Conservation (phyloP, 2,797 vertebrate genomes). For the Naso thynnoides region DNA sequence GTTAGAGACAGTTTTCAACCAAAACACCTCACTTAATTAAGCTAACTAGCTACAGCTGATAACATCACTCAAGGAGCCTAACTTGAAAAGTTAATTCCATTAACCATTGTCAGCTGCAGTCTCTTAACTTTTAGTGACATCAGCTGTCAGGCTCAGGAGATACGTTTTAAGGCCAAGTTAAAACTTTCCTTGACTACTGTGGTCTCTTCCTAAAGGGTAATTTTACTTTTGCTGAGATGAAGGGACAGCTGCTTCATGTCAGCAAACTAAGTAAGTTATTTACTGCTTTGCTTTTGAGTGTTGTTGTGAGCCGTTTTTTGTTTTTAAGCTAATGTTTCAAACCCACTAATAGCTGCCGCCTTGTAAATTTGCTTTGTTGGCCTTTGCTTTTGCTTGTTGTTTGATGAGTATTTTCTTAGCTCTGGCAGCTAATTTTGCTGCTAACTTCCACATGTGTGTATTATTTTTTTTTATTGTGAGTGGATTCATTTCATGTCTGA, state of each 20-base stretch:
- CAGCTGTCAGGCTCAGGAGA: background rate
- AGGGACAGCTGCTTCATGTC: background rate
- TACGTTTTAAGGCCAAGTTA: background rate
- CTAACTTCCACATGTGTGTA: background rate
- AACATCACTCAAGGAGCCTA: background rate
- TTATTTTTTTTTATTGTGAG: conserved; percentile 1
- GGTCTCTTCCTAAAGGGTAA: background rate
- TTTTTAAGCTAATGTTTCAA: background rate
- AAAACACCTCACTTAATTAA: background rate
- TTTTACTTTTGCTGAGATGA: background rate
- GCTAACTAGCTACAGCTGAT: background rate
- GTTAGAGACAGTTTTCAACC: background rate
- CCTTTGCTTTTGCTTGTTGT: background rate
- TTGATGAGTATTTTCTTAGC: background rate
- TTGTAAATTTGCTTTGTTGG: background rate
- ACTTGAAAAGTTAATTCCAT: background rate
- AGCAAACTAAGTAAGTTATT: background rate
- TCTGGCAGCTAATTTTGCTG: background rate
- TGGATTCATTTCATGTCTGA: no score
- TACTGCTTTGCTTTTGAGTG: background rate
- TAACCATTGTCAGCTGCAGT: no score
- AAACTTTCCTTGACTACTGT: background rate
- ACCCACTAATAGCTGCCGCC: background rate
- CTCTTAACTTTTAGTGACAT: background rate
- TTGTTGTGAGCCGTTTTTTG: background rate